Percentiles rank a stretch among this genome's conserved stretches.
phyloP scores from a whole-genome alignment of 2,888 invertebrate genomes.

The Cetonia aurata region DNA sequence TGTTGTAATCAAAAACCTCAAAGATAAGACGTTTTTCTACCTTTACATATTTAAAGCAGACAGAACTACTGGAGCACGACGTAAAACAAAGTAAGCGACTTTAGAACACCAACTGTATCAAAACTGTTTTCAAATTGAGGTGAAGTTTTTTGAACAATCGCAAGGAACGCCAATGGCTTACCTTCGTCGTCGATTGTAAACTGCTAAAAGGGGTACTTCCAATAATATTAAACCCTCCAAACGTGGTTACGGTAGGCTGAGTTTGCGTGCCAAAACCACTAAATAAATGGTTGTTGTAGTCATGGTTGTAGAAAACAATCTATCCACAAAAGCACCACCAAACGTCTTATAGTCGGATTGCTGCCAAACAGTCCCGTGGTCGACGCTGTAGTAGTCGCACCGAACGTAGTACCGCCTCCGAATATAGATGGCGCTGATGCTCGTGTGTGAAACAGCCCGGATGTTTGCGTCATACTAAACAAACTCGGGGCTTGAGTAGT shows the following conservation, averaged over 20 bases:
- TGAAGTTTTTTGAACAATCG: no score
- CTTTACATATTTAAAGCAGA: no score
- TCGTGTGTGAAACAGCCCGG: slow-evolving; percentile 66
- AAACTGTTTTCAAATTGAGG: no score
- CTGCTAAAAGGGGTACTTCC: slow-evolving; percentile 61
- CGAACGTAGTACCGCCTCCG: slow-evolving; percentile 60
- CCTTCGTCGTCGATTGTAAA: slow-evolving; percentile 61
- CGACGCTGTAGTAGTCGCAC: slow-evolving; percentile 57
- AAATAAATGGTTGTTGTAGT: slow-evolving; percentile 56
- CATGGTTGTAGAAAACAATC: slow-evolving; percentile 62
- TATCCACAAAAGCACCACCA: slow-evolving; percentile 46
- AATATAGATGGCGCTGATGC: slow-evolving; percentile 62
- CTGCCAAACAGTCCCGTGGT: slow-evolving; percentile 45
- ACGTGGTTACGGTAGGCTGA: slow-evolving; percentile 55
- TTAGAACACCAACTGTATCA: no score
- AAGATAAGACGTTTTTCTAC: no score
- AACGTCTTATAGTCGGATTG: slow-evolving; percentile 47
- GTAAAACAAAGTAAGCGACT: no score
- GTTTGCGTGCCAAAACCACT: slow-evolving; percentile 68
- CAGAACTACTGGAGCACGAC: no score
- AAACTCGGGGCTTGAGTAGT: slow-evolving; percentile 50
- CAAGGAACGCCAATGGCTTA: no score
- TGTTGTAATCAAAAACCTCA: no score
- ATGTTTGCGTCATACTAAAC: slow-evolving; percentile 58
- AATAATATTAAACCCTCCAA: slow-evolving; percentile 65